phyloP scores from a whole-genome alignment of 2,113 vertebrate species.

The Chauna torquata region DNA sequence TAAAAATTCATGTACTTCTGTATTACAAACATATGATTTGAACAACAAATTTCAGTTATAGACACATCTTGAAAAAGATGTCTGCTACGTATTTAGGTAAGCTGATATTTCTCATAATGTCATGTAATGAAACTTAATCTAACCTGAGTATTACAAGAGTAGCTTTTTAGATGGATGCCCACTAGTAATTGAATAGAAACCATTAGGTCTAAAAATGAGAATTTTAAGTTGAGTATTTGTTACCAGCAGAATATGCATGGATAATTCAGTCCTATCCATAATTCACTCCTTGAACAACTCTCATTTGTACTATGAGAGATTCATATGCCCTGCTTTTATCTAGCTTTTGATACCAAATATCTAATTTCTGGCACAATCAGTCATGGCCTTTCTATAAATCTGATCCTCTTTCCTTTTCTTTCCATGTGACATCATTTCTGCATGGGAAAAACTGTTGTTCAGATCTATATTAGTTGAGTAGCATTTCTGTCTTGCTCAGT shows the following conservation, averaged over 20 bases:
- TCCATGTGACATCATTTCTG: not conserved
- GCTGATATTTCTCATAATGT: conserved; percentile 16
- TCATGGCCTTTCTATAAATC: not conserved
- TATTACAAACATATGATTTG: not conserved
- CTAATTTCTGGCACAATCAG: not conserved
- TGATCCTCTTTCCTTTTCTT: not conserved
- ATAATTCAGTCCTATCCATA: not conserved
- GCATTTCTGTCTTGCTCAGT: not conserved
- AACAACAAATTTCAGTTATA: conserved; percentile 14
- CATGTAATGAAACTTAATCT: conserved; percentile 14
- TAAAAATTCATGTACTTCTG: not conserved
- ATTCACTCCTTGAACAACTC: not conserved
- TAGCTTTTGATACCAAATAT: not conserved
- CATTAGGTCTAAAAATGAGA: conserved; percentile 11
- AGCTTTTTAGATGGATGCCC: not conserved
- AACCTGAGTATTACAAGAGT: not conserved
- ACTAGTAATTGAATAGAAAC: not conserved
- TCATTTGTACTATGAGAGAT: not conserved
- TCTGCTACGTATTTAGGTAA: not conserved
- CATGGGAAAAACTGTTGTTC: not conserved
- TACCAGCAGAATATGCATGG: not conserved
- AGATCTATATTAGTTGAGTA: not conserved
- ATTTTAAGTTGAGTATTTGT: conserved; percentile 2
- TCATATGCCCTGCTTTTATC: not conserved
- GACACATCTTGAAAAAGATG: not conserved